Evolutionary conservation across 2,113 vertebrate species (phyloP), one percentile per base, ranked within the genome.

Genomic region (Brachyhypopomus occidentalis): DNA sequence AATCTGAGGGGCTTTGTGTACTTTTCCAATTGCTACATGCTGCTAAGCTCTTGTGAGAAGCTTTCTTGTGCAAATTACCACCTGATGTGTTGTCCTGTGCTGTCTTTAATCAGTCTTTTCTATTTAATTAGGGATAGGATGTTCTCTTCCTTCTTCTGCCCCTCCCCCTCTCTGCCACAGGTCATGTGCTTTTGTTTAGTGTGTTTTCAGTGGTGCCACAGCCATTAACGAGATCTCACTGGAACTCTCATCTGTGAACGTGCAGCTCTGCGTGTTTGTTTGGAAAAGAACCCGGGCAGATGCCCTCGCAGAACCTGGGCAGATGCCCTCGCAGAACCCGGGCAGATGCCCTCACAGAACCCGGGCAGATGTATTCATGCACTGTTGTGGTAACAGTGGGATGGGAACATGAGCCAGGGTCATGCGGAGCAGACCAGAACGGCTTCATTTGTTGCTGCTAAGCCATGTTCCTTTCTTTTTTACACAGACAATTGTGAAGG

Each of bases 261-360:
- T 25, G 27, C 58, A 20, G 41, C 78, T 38, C 52, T 74, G 59
- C 59, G 74, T 64, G 78, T 77, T 19, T 12, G 38, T 63, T 72
- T 55, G 78, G 78, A 59, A 20, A 38, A 52, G 30, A 38, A 66
- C 73, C 62, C 48, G 63, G 62, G 52, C 48, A 52, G 71, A 63
- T 63, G 9, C 56, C 17, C 73, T 63, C 30, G 3, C 30, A 30
- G 30, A 30, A 30, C 30, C 30, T 3, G 30, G 30, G 30, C 30
- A 2, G 30, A 30, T 30, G 30, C 30, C 30, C 30, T 30, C 30
- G 3, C 30, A 30, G 30, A 30, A 30, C 30, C 30, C 30, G 30
- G 30, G 30, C 30, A 2, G 30, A 30, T 30, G 30, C 30, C 30
- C 30, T 30, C 62, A 20, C 58, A 52, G 30, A 38, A 66, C 73